Percentiles rank a stretch among this genome's conserved stretches.
These are phyloP conservation scores for Malthinus seriepunctatus DNA, from an alignment of 2,888 invertebrate species.

Conservation along the genomic window DNA sequence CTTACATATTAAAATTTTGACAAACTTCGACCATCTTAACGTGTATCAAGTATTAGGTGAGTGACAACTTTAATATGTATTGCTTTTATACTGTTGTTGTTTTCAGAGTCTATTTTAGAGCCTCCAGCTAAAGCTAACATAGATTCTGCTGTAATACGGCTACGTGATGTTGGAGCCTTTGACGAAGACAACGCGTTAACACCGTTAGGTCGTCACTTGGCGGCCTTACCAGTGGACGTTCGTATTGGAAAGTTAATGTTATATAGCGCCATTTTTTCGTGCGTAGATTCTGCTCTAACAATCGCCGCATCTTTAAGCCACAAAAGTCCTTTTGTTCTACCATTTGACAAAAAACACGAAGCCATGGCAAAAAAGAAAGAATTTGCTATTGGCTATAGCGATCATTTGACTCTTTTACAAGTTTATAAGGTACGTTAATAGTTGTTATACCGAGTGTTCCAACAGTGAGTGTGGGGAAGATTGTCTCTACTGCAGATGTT, in stretches of 20 bases:
- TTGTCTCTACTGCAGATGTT: no score
- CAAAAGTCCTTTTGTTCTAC: slow-evolving; percentile 77
- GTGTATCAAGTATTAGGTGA: slow-evolving; percentile 48
- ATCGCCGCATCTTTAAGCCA: slow-evolving; percentile 84
- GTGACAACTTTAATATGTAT: slow-evolving; percentile 12
- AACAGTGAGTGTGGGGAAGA: no score
- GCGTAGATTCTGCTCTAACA: slow-evolving; percentile 89
- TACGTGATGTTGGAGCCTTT: slow-evolving; percentile 80
- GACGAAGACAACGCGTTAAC: slow-evolving; percentile 76
- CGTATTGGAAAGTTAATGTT: slow-evolving; percentile 91
- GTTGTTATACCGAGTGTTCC: no score
- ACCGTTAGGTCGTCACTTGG: slow-evolving; percentile 83
- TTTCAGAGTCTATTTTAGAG: slow-evolving; percentile 68
- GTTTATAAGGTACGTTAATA: slow-evolving; percentile 73
- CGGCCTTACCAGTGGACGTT: slow-evolving; percentile 88
- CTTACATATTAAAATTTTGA: slow-evolving; percentile 73
- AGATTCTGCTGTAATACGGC: slow-evolving; percentile 67
- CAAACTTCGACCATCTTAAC: slow-evolving; percentile 49
- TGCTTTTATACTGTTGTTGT: background rate
- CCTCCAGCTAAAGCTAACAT: slow-evolving; percentile 72
- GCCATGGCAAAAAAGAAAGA: slow-evolving; percentile 74
- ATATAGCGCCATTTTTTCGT: slow-evolving; percentile 89
- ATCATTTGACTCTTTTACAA: slow-evolving; percentile 84
- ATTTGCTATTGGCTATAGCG: slow-evolving; percentile 80
- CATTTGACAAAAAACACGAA: slow-evolving; percentile 72